Evolutionary conservation across 2,797 vertebrate species (phyloP).

Genomic region (Novumbra hubbsi): DNA sequence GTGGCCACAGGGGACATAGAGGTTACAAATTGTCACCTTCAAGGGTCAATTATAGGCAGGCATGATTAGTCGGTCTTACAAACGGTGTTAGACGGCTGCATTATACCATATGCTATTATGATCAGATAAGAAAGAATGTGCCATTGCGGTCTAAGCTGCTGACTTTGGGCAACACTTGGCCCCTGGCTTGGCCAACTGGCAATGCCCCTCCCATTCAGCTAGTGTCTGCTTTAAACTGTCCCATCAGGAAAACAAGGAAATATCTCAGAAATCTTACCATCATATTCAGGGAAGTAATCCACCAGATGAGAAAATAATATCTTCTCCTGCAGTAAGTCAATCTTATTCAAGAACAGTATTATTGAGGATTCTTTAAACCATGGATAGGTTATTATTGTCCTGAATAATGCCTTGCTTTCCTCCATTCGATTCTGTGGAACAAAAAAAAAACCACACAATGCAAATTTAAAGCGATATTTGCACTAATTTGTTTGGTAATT

Average conservation of each 20-base stretch:
- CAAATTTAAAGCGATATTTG: neutral
- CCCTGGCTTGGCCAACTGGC: too few relatives aligned
- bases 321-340: slow-evolving; percentile 75
- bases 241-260: too few relatives aligned
- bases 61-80: neutral
- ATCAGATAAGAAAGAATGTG: neutral
- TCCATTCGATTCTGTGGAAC: slow-evolving; percentile 72
- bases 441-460: neutral
- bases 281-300: slow-evolving; percentile 76
- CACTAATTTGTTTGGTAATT: slow-evolving; percentile 8
- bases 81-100: neutral
- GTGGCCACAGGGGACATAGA: neutral
- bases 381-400: slow-evolving; percentile 71
- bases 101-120: neutral
- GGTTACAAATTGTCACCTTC: neutral
- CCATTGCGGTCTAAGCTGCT: too few relatives aligned
- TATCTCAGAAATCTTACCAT: slow-evolving; percentile 56
- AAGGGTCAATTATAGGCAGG: neutral
- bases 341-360: slow-evolving; percentile 79
- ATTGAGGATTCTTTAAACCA: slow-evolving; percentile 73
- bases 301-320: slow-evolving; percentile 75
- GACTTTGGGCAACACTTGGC: too few relatives aligned
- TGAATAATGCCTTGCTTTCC: slow-evolving; percentile 77
- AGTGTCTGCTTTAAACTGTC: too few relatives aligned
- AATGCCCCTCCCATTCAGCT: too few relatives aligned